phyloP scores from a whole-genome alignment of 64 coral and sea anemone species.

The Porites australiensis region DNA sequence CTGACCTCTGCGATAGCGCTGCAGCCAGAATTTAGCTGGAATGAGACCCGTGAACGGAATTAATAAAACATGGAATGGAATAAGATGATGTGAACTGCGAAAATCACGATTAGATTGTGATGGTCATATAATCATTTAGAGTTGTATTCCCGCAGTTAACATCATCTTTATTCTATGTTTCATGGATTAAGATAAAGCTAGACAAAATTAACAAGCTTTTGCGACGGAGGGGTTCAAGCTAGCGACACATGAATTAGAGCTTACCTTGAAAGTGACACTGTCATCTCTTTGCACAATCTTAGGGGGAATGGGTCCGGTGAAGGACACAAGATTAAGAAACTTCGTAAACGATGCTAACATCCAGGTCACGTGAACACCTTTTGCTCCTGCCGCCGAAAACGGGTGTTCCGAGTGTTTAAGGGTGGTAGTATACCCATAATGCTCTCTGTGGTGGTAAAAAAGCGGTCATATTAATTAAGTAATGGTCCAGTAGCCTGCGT shows the following conservation, averaged over 20 bases:
- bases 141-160: no score
- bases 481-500: not conserved
- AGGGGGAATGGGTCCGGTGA: constrained; percentile 28
- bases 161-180: no score
- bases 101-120: no score
- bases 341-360: constrained; percentile 77
- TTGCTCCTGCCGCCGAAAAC: constrained; percentile 37
- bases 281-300: constrained; percentile 67
- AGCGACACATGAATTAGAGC: not conserved
- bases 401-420: constrained; percentile 50
- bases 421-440: constrained; percentile 29
- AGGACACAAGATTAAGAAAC: constrained; percentile 63
- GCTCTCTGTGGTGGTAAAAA: constrained; percentile 26
- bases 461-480: not conserved
- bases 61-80: no score
- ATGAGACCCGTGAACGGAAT: no score
- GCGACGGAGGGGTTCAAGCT: no score
- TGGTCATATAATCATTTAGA: no score
- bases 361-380: constrained; percentile 76
- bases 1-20: no score
- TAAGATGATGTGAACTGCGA: no score
- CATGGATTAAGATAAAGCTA: no score
- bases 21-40: no score
- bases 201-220: no score
- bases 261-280: constrained; percentile 79